These are phyloP conservation scores for Sitta carolinensis DNA, from an alignment of 2,797 vertebrate species.

Conservation along the genomic window DNA sequence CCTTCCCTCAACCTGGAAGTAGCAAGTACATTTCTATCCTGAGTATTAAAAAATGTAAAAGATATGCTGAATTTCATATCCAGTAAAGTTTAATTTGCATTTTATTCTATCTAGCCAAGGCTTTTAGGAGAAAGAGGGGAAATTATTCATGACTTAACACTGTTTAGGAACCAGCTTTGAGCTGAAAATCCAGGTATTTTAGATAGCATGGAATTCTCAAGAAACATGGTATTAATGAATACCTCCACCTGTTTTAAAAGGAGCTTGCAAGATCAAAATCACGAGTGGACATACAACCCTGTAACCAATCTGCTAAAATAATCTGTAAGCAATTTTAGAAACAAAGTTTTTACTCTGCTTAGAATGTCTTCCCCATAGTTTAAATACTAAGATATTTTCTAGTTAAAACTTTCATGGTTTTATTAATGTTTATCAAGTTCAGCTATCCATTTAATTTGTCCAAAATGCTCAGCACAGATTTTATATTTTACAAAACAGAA, in stretches of 20 bases:
- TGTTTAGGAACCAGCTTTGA: neutral
- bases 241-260: neutral
- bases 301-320: neutral
- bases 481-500: neutral
- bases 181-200: neutral
- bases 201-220: neutral
- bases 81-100: neutral
- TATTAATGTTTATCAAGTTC: neutral
- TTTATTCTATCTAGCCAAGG: neutral
- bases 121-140: neutral
- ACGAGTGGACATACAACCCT: neutral
- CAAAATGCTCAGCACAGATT: neutral
- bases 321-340: neutral
- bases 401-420: neutral
- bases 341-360: neutral
- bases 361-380: neutral
- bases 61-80: neutral
- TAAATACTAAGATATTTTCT: neutral
- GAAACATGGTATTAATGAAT: neutral
- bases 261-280: neutral
- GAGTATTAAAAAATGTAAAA: neutral
- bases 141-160: neutral
- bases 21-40: neutral
- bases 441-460: neutral
- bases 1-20: neutral